Evolutionary conservation across 1,140 invertebrate genomes (phyloP).

Genomic region (Drosophila kurseongensis): DNA sequence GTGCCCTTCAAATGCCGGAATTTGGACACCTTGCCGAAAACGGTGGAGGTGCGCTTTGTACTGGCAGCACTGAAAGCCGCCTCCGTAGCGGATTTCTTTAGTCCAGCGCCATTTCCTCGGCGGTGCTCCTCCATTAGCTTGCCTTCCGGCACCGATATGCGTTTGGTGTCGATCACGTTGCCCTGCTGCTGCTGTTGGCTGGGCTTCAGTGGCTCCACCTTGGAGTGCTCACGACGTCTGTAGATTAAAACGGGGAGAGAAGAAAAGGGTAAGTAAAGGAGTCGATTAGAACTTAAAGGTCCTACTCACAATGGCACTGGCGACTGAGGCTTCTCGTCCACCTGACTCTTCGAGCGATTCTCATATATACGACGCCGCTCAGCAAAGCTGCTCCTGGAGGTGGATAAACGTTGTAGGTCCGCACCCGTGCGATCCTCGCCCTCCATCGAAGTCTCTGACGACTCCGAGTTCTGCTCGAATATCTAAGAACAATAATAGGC

Average conservation of each 20-base stretch:
- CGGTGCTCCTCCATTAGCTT: conserved; percentile 76
- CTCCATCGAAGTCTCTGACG: conserved; percentile 81
- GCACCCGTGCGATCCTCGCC: conserved; percentile 81
- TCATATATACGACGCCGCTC: conserved; percentile 92
- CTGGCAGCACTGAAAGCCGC: conserved; percentile 86
- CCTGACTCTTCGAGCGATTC: conserved; percentile 87
- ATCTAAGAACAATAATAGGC: conserved; percentile 44
- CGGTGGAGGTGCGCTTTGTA: conserved; percentile 93
- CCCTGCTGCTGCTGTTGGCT: conserved; percentile 36
- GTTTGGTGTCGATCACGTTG: conserved; percentile 62
- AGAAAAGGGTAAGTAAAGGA: background rate
- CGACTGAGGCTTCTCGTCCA: conserved; percentile 88
- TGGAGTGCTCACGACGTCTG: conserved; percentile 77
- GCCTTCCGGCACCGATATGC: conserved; percentile 80
- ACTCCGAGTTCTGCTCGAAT: conserved; percentile 83
- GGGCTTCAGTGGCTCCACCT: conserved; percentile 71
- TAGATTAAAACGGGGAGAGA: no score
- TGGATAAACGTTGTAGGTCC: conserved; percentile 80
- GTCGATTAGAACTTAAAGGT: fast-evolving
- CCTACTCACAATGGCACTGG: conserved; percentile 88
- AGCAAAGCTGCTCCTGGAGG: conserved; percentile 90
- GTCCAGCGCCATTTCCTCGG: conserved; percentile 43
- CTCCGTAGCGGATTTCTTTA: conserved; percentile 85
- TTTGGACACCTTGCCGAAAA: conserved; percentile 96
- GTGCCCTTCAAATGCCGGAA: conserved; percentile 96